Evolutionary conservation across 1,140 invertebrate species (phyloP).

Genomic region (Galleria mellonella): DNA sequence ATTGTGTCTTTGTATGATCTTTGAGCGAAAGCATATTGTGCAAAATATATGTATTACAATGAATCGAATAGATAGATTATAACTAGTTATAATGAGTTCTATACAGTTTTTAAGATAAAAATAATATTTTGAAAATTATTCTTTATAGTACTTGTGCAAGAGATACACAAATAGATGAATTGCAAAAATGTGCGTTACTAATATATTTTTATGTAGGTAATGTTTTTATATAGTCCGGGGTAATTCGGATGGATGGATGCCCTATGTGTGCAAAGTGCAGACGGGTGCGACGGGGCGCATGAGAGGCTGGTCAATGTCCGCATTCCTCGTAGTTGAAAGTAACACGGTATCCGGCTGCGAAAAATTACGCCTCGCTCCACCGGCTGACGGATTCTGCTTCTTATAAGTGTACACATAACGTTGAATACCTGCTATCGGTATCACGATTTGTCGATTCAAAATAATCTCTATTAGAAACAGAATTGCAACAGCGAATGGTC

Average conservation of each 20-base stretch:
- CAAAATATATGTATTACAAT: too few species aligned
- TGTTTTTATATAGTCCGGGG: neutral
- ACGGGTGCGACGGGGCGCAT: constrained; percentile 43
- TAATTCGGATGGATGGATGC: neutral
- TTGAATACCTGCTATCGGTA: neutral
- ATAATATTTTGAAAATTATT: too few species aligned
- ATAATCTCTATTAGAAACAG: constrained; percentile 11
- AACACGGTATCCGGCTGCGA: constrained; percentile 65
- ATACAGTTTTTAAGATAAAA: too few species aligned
- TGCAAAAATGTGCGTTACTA: too few species aligned
- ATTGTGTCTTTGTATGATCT: too few species aligned
- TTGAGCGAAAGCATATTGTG: too few species aligned
- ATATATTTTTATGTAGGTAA: too few species aligned
- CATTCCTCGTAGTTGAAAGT: constrained; percentile 69
- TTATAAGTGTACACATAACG: constrained; percentile 15
- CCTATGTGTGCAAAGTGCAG: constrained; percentile 11
- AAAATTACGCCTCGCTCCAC: constrained; percentile 52
- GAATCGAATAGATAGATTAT: too few species aligned
- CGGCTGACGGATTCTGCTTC: constrained; percentile 18
- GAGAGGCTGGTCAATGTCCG: constrained; percentile 61
- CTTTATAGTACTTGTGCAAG: too few species aligned
- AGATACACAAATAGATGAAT: too few species aligned
- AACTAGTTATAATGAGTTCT: too few species aligned
- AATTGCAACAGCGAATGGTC: constrained; percentile 12
- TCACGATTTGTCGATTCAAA: constrained; percentile 13